These are phyloP conservation scores for Meloidogyne hapla DNA, from an alignment of 1,140 invertebrate genomes.

Conservation along the genomic window DNA sequence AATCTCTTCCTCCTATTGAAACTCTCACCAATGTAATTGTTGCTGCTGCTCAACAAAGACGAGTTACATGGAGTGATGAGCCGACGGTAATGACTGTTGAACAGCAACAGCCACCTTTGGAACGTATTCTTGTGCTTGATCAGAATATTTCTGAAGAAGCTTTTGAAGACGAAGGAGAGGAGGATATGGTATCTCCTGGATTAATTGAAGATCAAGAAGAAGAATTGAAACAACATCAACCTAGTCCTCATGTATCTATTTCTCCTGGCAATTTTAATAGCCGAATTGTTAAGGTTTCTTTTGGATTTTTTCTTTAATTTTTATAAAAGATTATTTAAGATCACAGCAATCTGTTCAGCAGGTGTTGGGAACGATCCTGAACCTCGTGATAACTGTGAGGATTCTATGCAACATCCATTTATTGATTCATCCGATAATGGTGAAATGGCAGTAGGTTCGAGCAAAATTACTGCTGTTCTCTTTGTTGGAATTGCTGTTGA, in stretches of 20 bases:
- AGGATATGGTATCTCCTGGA: not conserved
- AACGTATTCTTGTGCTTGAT: not conserved
- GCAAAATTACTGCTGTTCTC: not conserved
- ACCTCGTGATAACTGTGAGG: not conserved
- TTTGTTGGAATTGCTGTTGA: slow-evolving; percentile 11
- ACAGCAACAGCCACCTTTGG: slow-evolving; percentile 8
- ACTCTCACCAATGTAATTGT: not conserved
- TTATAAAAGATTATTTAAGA: not conserved
- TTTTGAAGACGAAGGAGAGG: not conserved
- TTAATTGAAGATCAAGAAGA: slow-evolving; percentile 15
- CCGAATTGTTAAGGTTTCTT: slow-evolving; percentile 2
- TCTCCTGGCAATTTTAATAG: not conserved
- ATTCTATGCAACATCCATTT: not conserved
- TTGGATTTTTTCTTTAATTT: not conserved
- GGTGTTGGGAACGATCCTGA: not conserved
- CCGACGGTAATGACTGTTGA: not conserved
- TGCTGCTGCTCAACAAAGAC: slow-evolving; percentile 1
- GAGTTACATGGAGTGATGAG: slow-evolving; percentile 26
- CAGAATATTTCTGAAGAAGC: not conserved
- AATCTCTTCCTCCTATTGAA: slow-evolving; percentile 1
- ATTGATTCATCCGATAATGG: not conserved
- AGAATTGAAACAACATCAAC: slow-evolving; percentile 3
- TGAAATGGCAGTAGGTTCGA: not conserved
- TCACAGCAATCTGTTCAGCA: slow-evolving; percentile 10
- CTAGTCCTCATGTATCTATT: not conserved